Evolutionary conservation across 2,888 invertebrate species (phyloP), one percentile per base, ranked within the genome.

Genomic region (Crioceris asparagi): DNA sequence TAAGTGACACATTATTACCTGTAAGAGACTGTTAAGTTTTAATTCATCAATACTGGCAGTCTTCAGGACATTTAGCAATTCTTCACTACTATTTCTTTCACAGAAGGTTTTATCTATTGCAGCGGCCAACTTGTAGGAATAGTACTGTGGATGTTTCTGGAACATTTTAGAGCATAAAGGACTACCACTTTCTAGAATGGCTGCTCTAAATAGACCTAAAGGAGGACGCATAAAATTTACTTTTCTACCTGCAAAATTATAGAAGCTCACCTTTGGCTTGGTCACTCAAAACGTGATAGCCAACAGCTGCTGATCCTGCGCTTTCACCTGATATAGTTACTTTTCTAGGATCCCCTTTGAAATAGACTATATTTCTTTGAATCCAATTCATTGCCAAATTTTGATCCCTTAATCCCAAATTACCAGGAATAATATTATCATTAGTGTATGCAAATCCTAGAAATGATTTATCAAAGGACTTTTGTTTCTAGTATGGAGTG

Each of bases 371-470:
- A 38, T 56, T 54, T 16, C 44, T 35, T 32, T 42, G 44, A 3
- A 53, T 40, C 54, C 55, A 56, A 32, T 45, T 38, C 18, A 56
- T 33, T 7, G 46, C 54, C 15, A 46, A 37, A 18, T 50, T 43
- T 40, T 53, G 53, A 35, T 56, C 56, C 41, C 52, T 53, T 7
- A 56, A 40, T 4, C 55, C 56, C 33, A 49, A 47, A 31, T 38
- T 41, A n/a, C 41, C 37, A 15, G 37, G 29, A 19, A 41, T 30
- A 3, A 29, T 25, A 6, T 14, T 17, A 19, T 41, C 41, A 23
- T 7, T 35, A n/a, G 41, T 41, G 10, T 31, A 32, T 6, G 38
- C 21, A 11, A 37, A 41, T 11, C 41, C 41, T 41, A 17, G 26
- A 34, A 15, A 11, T 6, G 6, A n/a, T n/a, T n/a, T n/a, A n/a